Evolutionary conservation across 2,113 vertebrate species (phyloP).

Genomic region (Halichoeres trimaculatus): DNA sequence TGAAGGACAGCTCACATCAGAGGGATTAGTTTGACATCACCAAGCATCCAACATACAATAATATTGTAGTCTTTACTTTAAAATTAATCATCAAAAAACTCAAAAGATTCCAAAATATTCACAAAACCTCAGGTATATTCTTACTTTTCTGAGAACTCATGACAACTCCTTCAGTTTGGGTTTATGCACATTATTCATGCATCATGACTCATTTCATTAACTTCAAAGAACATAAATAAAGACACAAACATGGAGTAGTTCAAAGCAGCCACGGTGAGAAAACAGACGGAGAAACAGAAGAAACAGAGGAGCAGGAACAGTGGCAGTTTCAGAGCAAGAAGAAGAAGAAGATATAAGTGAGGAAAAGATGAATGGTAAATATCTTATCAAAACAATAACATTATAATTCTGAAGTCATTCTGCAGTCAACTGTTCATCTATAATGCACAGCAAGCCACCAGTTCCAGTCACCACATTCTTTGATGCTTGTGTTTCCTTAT

Average conservation of each 20-base stretch:
- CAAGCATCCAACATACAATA: not conserved
- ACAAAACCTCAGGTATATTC: not conserved
- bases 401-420: not conserved
- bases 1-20: slow-evolving; percentile 10
- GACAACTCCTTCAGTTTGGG: not conserved
- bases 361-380: not conserved
- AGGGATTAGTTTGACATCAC: not conserved
- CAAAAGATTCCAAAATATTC: not conserved
- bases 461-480: not conserved
- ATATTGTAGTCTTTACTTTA: not conserved
- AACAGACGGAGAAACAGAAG: not conserved
- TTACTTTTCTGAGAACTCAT: not conserved
- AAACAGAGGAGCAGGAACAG: not conserved
- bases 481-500: not conserved
- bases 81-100: not conserved
- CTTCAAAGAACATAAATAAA: not conserved
- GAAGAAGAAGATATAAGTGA: not conserved
- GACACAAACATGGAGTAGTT: not conserved
- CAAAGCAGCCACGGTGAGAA: not conserved
- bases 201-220: not conserved
- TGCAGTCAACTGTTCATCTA: not conserved
- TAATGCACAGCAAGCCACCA: not conserved
- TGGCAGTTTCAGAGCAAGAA: not conserved
- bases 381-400: not conserved
- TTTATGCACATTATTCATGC: not conserved